A percentile compares a stretch with the other conserved stretches of the same genome.
These are phyloP conservation scores for Anseranas semipalmata DNA, from an alignment of 2,113 vertebrate species.

Conservation along the genomic window DNA sequence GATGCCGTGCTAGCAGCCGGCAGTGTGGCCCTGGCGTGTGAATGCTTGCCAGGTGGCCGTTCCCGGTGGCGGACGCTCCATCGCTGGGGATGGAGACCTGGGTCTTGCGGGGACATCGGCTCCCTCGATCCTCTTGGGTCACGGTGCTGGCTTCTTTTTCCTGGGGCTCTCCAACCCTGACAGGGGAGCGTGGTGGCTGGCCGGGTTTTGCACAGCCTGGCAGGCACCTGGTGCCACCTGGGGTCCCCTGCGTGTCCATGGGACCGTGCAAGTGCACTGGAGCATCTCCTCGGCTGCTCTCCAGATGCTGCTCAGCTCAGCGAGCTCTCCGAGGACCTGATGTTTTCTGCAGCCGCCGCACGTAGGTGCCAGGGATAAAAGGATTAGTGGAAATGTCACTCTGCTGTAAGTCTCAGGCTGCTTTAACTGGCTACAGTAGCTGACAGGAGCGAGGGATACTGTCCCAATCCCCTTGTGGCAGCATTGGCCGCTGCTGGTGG, in stretches of 20 bases:
- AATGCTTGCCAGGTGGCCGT: background rate
- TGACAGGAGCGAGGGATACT: background rate
- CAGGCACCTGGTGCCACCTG: background rate
- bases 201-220: background rate
- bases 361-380: background rate
- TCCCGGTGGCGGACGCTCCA: accelerated
- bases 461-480: accelerated
- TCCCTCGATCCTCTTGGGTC: background rate
- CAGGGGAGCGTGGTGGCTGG: accelerated
- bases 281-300: background rate
- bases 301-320: no score
- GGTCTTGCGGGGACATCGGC: background rate
- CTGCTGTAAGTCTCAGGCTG: background rate
- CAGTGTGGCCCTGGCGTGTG: background rate
- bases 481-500: background rate
- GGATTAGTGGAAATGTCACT: slow-evolving; percentile 28
- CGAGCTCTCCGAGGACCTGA: background rate
- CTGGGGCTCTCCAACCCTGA: background rate
- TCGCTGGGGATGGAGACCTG: background rate
- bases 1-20: background rate
- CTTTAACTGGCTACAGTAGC: background rate
- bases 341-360: background rate
- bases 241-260: background rate
- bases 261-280: accelerated
- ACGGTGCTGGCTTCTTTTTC: accelerated